Evolutionary conservation across 2,113 vertebrate genomes (phyloP), one percentile per base, ranked within the genome.

Genomic region (Bos taurus): DNA sequence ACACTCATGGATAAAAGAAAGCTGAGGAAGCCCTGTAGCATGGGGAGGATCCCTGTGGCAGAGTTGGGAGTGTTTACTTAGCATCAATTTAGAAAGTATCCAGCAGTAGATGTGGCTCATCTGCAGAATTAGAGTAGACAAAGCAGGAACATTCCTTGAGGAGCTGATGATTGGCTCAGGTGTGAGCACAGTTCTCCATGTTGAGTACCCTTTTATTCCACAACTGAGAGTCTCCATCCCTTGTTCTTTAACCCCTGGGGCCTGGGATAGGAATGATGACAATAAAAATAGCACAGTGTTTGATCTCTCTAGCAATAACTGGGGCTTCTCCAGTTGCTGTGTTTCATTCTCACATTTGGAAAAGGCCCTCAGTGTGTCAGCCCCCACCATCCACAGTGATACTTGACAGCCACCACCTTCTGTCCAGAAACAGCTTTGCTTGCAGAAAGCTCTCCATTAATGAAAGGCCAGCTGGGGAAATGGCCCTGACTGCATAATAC

Each of bases 401-500:
- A 5, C 54, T 74, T 28, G 1, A 15, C 17, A 56, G 10, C 30
- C 28, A 57, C 50, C 17, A 17, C 12, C 19, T n/a, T 77, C 46
- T 94, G 26, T 16, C 6, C 7, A 84, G 25, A 12, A 59, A 25
- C 0, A 26, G 16, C 7, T 84, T 54, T 71, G 6, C 26, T 28
- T 46, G 7, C 25, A 88, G 7, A 7, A 14, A 6, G 4, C 2
- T 9, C 26, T 67, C 21, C 8, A 43, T 19, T 60, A n/a, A 48
- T 46, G 33, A 33, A 19, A 84, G 12, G 4, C 4, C 2, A 21
- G 17, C 40, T 23, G 2, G 2, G 7, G 26, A 90, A 50, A 62
- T 1, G 2, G 13, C 12, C 57, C 67, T 40, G 16, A 12, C 3
- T 28, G 0, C 6, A 4, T 3, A 52, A 17, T 15, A 77, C 52